Evolutionary conservation across 2,797 vertebrate genomes (phyloP).

Genomic region (Acridotheres tristis): DNA sequence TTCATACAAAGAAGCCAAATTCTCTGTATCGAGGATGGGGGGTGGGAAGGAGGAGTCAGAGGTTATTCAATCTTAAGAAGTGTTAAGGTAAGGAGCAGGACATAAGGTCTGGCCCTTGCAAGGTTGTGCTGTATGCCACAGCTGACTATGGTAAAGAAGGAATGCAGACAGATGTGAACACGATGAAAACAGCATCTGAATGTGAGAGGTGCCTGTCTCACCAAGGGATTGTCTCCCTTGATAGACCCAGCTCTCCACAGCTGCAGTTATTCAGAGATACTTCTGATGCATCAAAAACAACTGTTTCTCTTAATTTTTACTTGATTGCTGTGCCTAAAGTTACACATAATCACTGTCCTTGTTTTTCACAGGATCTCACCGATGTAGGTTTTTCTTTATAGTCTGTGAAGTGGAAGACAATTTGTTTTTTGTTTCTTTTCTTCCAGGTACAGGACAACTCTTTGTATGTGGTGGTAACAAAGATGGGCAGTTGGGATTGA

Average conservation of each 20-base stretch:
- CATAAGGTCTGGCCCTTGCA: neutral
- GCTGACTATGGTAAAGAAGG: neutral
- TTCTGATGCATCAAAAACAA: neutral
- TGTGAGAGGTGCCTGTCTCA: neutral
- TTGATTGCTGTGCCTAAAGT: neutral
- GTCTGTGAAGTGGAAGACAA: neutral
- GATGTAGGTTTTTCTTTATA: neutral
- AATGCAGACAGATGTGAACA: neutral
- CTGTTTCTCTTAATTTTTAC: neutral
- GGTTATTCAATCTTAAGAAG: neutral
- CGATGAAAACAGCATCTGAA: neutral
- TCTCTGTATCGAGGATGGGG: neutral
- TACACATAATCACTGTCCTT: neutral
- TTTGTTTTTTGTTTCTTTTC: neutral
- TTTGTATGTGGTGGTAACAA: constrained; percentile 90
- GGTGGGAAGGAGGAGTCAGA: neutral
- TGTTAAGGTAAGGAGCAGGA: neutral
- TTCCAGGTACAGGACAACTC: constrained; percentile 81
- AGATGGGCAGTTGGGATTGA: constrained; percentile 89
- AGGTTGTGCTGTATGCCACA: neutral
- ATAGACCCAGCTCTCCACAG: neutral
- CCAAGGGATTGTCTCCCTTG: neutral
- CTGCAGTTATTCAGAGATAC: neutral
- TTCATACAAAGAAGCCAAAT: neutral
- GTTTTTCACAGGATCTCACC: neutral